phyloP scores from a whole-genome alignment of 2,888 invertebrate genomes.

The Phymatocera aterrima region DNA sequence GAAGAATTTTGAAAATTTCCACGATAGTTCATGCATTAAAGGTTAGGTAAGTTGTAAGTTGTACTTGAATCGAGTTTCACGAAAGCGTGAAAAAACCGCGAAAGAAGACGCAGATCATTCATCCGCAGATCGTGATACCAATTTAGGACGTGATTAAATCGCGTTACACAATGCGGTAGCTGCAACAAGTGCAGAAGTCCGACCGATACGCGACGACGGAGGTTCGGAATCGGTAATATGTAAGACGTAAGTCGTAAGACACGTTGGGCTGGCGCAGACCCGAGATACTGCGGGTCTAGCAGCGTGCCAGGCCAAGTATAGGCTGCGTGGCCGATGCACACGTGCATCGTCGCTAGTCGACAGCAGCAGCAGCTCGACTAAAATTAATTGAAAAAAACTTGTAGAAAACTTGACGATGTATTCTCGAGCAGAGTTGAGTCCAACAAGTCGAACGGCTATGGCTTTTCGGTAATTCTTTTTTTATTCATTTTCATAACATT shows the following conservation, averaged over 20 bases:
- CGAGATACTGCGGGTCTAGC: constrained; percentile 41
- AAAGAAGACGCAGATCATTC: too few relatives aligned
- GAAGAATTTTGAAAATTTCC: background rate
- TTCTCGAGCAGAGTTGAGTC: background rate
- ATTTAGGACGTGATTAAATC: background rate
- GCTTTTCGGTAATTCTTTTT: too few relatives aligned
- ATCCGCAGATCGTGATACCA: background rate
- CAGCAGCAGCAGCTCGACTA: constrained; percentile 21
- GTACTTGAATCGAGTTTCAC: too few relatives aligned
- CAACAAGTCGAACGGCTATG: background rate
- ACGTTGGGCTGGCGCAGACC: constrained; percentile 29
- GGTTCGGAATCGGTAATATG: too few relatives aligned
- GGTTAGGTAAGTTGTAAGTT: too few relatives aligned
- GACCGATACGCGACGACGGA: too few relatives aligned
- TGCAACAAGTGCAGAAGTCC: constrained; percentile 34
- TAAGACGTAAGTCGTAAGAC: constrained; percentile 8
- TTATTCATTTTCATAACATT: background rate
- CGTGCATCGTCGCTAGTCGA: constrained; percentile 22
- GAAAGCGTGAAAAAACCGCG: too few relatives aligned
- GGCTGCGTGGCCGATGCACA: constrained; percentile 40
- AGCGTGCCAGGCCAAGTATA: constrained; percentile 42
- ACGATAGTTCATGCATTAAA: too few relatives aligned
- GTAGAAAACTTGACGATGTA: background rate
- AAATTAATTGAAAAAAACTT: constrained; percentile 42
- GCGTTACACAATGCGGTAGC: background rate